Evolutionary conservation across 2,113 vertebrate genomes (phyloP).

Genomic region (Cromileptes altivelis): DNA sequence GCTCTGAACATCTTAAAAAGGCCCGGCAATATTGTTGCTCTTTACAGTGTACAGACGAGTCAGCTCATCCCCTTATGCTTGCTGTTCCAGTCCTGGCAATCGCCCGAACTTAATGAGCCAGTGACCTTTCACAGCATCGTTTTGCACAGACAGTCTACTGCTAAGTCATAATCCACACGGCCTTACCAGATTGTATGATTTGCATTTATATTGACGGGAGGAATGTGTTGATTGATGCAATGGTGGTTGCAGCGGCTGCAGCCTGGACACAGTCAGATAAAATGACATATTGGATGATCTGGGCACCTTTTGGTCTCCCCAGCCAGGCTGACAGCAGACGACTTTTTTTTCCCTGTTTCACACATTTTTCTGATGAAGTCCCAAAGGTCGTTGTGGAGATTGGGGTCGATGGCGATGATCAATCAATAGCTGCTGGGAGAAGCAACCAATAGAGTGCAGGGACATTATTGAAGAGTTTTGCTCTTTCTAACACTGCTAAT

Average conservation of each 20-base stretch:
- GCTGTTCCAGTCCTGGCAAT: slow-evolving; percentile 6
- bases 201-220: slow-evolving; percentile 77
- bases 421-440: slow-evolving; percentile 30
- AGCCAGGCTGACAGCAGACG: slow-evolving; percentile 24
- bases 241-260: slow-evolving; percentile 10
- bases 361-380: slow-evolving; percentile 24
- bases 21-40: slow-evolving; percentile 15
- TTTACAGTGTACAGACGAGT: slow-evolving; percentile 37
- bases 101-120: slow-evolving; percentile 50
- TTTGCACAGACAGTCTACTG: slow-evolving; percentile 31
- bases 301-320: slow-evolving; percentile 29
- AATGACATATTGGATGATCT: slow-evolving; percentile 55
- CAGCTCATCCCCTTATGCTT: slow-evolving; percentile 34
- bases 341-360: slow-evolving; percentile 11
- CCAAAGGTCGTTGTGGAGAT: slow-evolving; percentile 13
- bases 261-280: slow-evolving; percentile 53
- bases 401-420: slow-evolving; percentile 32
- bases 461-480: slow-evolving; percentile 13
- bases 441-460: slow-evolving; percentile 5
- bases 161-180: slow-evolving; percentile 54
- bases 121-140: slow-evolving; percentile 66
- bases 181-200: slow-evolving; percentile 58
- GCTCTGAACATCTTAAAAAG: slow-evolving; percentile 22
- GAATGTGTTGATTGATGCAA: slow-evolving; percentile 55
- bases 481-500: slow-evolving; percentile 38